Evolutionary conservation across 2,113 vertebrate species (phyloP), one percentile per base, ranked within the genome.

Genomic region (Zosterops lateralis): DNA sequence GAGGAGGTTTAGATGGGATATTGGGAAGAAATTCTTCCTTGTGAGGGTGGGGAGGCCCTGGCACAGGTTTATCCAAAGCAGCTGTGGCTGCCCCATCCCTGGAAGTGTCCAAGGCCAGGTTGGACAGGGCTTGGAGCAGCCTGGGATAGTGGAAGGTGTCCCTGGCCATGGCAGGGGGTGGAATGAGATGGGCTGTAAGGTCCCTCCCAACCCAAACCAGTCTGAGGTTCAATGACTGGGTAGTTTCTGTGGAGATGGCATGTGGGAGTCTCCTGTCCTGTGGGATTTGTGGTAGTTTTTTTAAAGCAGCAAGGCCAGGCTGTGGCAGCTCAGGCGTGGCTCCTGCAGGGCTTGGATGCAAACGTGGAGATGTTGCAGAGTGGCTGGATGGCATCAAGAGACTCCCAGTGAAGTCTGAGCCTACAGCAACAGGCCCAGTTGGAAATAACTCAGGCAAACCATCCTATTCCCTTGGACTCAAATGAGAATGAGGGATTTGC

Each of bases 71-170:
- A 5, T 2, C 12, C 56, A 26, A 26, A 56, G 40, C 0, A 68
- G 40, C 34, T 89, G 70, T 26, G 70, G 62, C 38, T 75, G 54
- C 6, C 9, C 40, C n/a, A 61, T 18, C 54, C 47, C 29, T 75
- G 62, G 20, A 0, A 75, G 3, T 61, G 29, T 0, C 8, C 47
- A 48, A 54, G 54, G 14, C 5, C 54, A 54, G 38, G 24, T 0
- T 82, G 61, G 32, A 66, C 0, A 0, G 18, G 45, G 8, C 15
- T 45, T 9, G 67, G 70, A 75, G 24, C 11, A 25, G 0, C 29
- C 47, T 68, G 70, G 47, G 10, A 4, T 0, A 3, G 11, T 29
- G 68, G 20, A 0, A 75, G 25, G 2, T 54, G 61, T 40, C 38
- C 47, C 70, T 74, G 53, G 11, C 34, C 5, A 10, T 25, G 61